phyloP scores from a whole-genome alignment of 2,888 invertebrate genomes.

The Netelia fuscicornis region DNA sequence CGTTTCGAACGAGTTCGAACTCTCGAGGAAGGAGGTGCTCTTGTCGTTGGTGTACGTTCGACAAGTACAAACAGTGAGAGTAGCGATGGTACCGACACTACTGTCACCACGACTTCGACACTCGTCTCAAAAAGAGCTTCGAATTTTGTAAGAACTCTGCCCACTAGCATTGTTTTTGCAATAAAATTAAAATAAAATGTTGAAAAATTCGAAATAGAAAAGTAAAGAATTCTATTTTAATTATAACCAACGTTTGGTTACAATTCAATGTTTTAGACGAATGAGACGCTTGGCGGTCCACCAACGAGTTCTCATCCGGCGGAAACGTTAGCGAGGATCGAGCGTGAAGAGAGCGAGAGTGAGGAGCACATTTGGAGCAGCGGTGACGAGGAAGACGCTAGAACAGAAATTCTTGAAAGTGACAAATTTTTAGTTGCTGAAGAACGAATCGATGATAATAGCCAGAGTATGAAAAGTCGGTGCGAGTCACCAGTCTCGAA shows the following conservation, averaged over 20 bases:
- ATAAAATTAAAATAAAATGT: no score
- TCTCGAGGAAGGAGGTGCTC: slow-evolving; percentile 76
- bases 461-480: not conserved
- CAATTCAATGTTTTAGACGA: slow-evolving; percentile 33
- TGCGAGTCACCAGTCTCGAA: slow-evolving; percentile 18
- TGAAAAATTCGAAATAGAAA: not conserved
- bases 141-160: slow-evolving; percentile 44
- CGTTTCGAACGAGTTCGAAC: slow-evolving; percentile 76
- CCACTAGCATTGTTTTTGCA: not conserved
- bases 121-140: slow-evolving; percentile 68
- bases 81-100: slow-evolving; percentile 81
- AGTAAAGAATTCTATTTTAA: no score
- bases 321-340: slow-evolving; percentile 51
- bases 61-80: slow-evolving; percentile 76
- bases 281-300: slow-evolving; percentile 32
- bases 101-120: slow-evolving; percentile 75
- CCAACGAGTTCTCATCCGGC: not conserved
- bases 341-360: slow-evolving; percentile 75
- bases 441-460: slow-evolving; percentile 45
- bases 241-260: no score
- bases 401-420: slow-evolving; percentile 40
- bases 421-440: slow-evolving; percentile 5
- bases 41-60: slow-evolving; percentile 67
- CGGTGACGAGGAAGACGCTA: slow-evolving; percentile 74
- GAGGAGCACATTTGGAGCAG: slow-evolving; percentile 79